These are phyloP conservation scores for Stictonetta naevosa DNA, from an alignment of 2,113 vertebrate genomes.

Conservation along the genomic window DNA sequence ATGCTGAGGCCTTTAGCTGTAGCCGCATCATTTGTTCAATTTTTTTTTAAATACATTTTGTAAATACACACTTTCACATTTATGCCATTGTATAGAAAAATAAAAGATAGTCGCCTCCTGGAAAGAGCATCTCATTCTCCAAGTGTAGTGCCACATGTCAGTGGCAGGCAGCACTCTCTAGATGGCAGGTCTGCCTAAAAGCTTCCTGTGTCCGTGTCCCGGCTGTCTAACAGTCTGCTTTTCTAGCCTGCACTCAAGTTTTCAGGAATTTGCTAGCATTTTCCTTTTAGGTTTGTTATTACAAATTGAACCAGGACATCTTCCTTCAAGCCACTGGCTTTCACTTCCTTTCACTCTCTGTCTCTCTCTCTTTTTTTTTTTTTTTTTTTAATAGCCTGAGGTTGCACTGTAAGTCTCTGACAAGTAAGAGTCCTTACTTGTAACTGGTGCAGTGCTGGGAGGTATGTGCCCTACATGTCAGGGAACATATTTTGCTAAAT, in stretches of 20 bases:
- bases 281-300: not conserved
- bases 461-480: not conserved
- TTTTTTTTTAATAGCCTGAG: not conserved
- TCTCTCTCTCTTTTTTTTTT: too few species aligned
- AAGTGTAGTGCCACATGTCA: rapidly evolving
- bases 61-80: not conserved
- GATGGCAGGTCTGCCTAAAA: not conserved
- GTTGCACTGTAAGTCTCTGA: too few species aligned
- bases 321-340: not conserved
- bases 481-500: not conserved
- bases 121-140: not conserved
- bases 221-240: not conserved
- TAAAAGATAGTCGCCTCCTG: not conserved
- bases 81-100: not conserved
- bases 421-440: not conserved
- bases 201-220: rapidly evolving
- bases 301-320: not conserved
- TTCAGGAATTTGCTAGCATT: not conserved
- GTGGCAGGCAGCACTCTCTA: not conserved
- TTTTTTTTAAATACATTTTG: not conserved
- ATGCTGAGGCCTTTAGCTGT: not conserved
- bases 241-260: not conserved
- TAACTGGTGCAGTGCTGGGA: rapidly evolving
- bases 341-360: not conserved
- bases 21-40: not conserved